Evolutionary conservation across 2,113 vertebrate genomes (phyloP).

Genomic region (Ondatra zibethicus): DNA sequence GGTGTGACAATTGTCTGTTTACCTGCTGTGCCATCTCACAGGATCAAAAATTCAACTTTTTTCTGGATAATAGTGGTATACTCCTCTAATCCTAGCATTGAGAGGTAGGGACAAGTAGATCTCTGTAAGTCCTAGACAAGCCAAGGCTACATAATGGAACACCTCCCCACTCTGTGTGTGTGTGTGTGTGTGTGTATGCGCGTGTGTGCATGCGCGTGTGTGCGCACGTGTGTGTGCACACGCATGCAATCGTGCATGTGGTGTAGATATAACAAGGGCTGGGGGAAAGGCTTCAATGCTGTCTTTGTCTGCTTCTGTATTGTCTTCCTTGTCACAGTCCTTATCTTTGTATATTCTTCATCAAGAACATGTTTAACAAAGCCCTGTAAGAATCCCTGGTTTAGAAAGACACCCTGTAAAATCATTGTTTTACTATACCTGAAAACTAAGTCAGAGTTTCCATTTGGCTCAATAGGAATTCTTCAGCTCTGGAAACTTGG

Average conservation of each 20-base stretch:
- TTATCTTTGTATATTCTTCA: constrained; percentile 39
- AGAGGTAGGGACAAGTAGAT: neutral
- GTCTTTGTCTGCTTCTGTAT: constrained; percentile 24
- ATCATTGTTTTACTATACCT: neutral
- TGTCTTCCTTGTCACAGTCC: constrained; percentile 5
- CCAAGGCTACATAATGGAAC: neutral
- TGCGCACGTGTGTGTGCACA: too few relatives aligned
- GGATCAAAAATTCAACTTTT: too few relatives aligned
- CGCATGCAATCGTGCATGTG: too few relatives aligned
- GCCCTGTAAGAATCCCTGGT: neutral
- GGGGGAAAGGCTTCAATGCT: neutral
- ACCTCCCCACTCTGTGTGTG: too few relatives aligned
- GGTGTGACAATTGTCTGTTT: too few relatives aligned
- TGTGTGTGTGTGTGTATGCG: neutral
- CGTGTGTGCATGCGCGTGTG: neutral
- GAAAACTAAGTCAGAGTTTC: constrained; percentile 54
- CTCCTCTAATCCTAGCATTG: neutral
- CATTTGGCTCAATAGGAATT: constrained; percentile 13
- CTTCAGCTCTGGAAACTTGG: neutral
- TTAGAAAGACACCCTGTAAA: neutral
- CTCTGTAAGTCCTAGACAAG: neutral
- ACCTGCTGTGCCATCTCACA: too few relatives aligned
- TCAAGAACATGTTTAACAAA: constrained; percentile 26
- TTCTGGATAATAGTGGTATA: neutral
- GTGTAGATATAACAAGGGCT: neutral